A percentile compares a stretch with the other conserved stretches of the same genome.
Conservation (phyloP, 2,797 vertebrate genomes). For the Argyrosomus regius region DNA sequence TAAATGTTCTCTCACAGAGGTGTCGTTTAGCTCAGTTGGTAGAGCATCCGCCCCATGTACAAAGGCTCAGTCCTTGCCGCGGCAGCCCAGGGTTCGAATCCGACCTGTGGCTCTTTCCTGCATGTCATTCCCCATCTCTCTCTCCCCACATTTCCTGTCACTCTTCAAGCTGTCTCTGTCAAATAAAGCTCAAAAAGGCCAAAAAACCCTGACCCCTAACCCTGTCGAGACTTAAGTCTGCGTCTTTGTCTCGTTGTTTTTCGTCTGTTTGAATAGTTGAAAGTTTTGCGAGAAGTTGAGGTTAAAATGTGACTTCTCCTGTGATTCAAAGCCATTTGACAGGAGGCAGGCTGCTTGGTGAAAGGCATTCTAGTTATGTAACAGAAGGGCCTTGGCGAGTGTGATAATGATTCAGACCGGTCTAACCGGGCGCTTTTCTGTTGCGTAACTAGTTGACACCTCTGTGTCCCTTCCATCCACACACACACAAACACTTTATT, state of each 20-base stretch:
- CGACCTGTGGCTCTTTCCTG: too few relatives aligned
- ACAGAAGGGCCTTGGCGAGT: slow-evolving; percentile 68
- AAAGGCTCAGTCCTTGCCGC: too few relatives aligned
- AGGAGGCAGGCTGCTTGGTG: slow-evolving; percentile 64
- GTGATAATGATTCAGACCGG: slow-evolving; percentile 72
- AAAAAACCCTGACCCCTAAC: neutral
- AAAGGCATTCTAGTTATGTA: slow-evolving; percentile 65
- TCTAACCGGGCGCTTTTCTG: slow-evolving; percentile 54
- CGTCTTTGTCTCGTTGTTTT: neutral
- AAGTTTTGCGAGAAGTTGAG: slow-evolving; percentile 27
- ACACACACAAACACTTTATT: slow-evolving; percentile 36
- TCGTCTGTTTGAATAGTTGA: neutral
- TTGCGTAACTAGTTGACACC: slow-evolving; percentile 74
- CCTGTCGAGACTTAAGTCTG: neutral
- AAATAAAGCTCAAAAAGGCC: too few relatives aligned
- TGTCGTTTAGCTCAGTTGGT: too few relatives aligned
- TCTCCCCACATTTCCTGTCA: too few relatives aligned
- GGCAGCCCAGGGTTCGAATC: too few relatives aligned
- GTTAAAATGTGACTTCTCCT: slow-evolving; percentile 37
- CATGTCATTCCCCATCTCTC: too few relatives aligned
- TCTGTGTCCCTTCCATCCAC: slow-evolving; percentile 54
- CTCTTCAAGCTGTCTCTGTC: too few relatives aligned
- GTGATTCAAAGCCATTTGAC: slow-evolving; percentile 52
- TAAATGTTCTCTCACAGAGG: neutral
- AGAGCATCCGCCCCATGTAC: too few relatives aligned